Percentiles rank a stretch among this genome's conserved stretches.
Conservation (phyloP, 2,113 vertebrate genomes). For the Fregetta grallaria region DNA sequence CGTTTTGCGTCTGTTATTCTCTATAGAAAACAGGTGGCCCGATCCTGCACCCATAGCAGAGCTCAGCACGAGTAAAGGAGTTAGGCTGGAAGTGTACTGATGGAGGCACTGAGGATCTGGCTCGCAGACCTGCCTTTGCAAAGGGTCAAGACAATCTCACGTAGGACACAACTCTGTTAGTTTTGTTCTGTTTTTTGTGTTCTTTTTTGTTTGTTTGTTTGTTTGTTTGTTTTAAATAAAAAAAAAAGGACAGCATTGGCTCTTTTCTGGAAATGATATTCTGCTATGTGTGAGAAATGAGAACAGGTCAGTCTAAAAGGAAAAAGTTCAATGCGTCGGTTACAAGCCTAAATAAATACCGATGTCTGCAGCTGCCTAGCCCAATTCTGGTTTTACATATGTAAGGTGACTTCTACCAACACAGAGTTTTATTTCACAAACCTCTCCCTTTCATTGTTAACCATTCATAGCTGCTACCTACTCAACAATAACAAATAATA, state of each 20-base stretch:
- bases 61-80: not conserved
- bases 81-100: not conserved
- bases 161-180: not conserved
- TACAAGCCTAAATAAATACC: not conserved
- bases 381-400: not conserved
- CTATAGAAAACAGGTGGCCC: not conserved
- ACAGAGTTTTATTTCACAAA: not conserved
- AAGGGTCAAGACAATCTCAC: slow-evolving; percentile 31
- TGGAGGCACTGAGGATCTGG: not conserved
- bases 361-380: not conserved
- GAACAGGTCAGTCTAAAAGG: not conserved
- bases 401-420: not conserved
- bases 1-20: not conserved
- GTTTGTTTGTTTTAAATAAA: not conserved
- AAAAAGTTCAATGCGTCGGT: not conserved
- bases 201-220: no score
- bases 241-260: not conserved
- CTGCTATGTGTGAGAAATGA: slow-evolving; percentile 17
- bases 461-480: not conserved
- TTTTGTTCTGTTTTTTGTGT: not conserved
- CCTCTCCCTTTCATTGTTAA: not conserved
- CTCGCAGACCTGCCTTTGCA: not conserved
- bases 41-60: not conserved
- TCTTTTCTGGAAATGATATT: slow-evolving; percentile 14
- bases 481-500: not conserved